These are phyloP conservation scores for Vandiemenella viatica DNA, from an alignment of 2,888 invertebrate species.

Conservation along the genomic window DNA sequence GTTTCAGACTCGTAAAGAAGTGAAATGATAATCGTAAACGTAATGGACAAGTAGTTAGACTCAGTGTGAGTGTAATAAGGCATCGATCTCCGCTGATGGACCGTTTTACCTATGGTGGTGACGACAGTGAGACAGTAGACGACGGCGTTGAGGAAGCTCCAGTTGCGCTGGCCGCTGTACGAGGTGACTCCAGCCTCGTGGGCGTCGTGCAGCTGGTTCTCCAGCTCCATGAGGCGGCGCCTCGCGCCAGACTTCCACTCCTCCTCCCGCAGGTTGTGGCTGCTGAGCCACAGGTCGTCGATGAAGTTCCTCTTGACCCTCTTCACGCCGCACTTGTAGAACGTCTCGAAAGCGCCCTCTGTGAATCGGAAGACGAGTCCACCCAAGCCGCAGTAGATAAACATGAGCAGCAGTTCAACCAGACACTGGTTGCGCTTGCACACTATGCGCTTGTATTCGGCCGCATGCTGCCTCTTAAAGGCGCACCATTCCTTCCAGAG, in stretches of 20 bases:
- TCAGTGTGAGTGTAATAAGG: no score
- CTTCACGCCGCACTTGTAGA: constrained; percentile 77
- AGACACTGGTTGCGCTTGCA: constrained; percentile 49
- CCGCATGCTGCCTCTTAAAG: constrained; percentile 35
- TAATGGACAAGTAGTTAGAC: no score
- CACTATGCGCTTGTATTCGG: constrained; percentile 38
- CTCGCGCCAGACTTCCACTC: constrained; percentile 82
- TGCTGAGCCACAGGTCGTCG: constrained; percentile 65
- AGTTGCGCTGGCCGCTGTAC: constrained; percentile 69
- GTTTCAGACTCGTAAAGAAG: no score
- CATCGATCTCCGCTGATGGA: no score
- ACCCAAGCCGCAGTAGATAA: constrained; percentile 62
- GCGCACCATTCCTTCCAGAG: constrained; percentile 19
- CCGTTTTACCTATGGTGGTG: constrained; percentile 70
- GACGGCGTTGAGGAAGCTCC: constrained; percentile 78
- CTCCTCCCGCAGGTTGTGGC: constrained; percentile 69
- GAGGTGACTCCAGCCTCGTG: constrained; percentile 72
- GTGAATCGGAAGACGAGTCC: constrained; percentile 66
- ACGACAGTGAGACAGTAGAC: constrained; percentile 74
- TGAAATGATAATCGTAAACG: no score
- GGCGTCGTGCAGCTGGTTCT: constrained; percentile 68
- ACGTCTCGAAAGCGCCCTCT: constrained; percentile 72
- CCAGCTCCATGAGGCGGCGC: constrained; percentile 64
- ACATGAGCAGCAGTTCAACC: constrained; percentile 47
- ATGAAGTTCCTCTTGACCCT: constrained; percentile 75